Percentiles rank a stretch among this genome's conserved stretches.
phyloP scores from a whole-genome alignment of 37 sponge, comb jelly and placozoan species.

The Lycopodina hypogea region DNA sequence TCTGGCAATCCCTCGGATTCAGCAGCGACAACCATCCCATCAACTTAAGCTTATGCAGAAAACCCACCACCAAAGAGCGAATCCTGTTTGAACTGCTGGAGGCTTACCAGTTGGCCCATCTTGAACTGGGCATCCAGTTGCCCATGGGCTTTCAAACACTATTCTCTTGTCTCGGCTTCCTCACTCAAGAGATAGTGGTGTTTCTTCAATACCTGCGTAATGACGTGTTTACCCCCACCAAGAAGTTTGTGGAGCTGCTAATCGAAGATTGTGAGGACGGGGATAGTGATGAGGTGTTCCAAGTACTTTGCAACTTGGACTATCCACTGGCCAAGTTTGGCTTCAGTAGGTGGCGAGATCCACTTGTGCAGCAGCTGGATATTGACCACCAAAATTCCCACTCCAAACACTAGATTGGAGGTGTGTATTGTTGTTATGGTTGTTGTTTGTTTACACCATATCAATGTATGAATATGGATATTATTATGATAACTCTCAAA shows the following conservation, averaged over 20 bases:
- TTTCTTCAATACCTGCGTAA: constrained; percentile 55
- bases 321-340: constrained; percentile 11
- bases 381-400: too few species aligned
- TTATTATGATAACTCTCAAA: too few species aligned
- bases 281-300: constrained; percentile 7
- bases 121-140: constrained; percentile 36
- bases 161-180: constrained; percentile 36
- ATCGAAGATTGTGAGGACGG: constrained; percentile 14
- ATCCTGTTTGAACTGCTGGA: constrained; percentile 57
- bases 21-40: constrained; percentile 46
- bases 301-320: constrained; percentile 30
- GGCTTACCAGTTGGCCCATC: constrained; percentile 42
- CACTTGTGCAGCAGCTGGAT: constrained; percentile 12
- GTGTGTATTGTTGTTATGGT: too few species aligned
- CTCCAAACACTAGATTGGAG: too few species aligned
- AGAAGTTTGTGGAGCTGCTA: constrained; percentile 40
- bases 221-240: constrained; percentile 37
- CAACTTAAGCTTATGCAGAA: constrained; percentile 16
- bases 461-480: too few species aligned
- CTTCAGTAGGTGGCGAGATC: constrained; percentile 21
- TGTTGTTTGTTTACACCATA: too few species aligned
- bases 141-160: constrained; percentile 65
- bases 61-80: constrained; percentile 29
- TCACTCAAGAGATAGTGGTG: constrained; percentile 22
- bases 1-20: constrained; percentile 57